Conservation (phyloP, 2,113 vertebrate genomes). For the Sander lucioperca region DNA sequence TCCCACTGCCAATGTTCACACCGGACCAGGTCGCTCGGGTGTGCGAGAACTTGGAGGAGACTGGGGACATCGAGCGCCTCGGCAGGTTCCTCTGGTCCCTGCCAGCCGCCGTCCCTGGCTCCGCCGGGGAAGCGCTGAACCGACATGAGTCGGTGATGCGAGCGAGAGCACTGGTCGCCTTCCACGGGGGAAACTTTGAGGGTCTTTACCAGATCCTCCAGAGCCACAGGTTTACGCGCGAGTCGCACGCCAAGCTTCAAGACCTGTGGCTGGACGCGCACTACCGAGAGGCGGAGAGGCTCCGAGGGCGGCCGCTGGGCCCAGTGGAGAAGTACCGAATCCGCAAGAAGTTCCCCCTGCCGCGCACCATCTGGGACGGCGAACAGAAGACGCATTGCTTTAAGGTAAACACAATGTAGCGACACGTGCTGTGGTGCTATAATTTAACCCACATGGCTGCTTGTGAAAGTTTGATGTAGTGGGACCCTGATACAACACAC, state of each 20-base stretch:
- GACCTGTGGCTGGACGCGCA: constrained; percentile 88
- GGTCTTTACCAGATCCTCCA: constrained; percentile 87
- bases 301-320: constrained; percentile 84
- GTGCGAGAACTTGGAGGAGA: constrained; percentile 88
- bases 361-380: constrained; percentile 88
- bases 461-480: neutral
- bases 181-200: constrained; percentile 86
- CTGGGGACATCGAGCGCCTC: constrained; percentile 87
- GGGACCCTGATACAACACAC: neutral
- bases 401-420: constrained; percentile 73
- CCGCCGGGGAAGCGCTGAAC: constrained; percentile 82
- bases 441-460: neutral
- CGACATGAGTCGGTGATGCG: constrained; percentile 87
- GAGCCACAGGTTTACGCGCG: constrained; percentile 85
- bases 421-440: neutral
- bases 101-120: constrained; percentile 83
- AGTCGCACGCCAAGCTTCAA: constrained; percentile 87
- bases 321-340: constrained; percentile 88
- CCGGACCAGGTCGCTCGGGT: constrained; percentile 87
- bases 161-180: constrained; percentile 85
- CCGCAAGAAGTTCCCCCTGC: constrained; percentile 88
- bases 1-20: constrained; percentile 86
- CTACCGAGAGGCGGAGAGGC: constrained; percentile 86
- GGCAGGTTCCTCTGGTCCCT: constrained; percentile 88
- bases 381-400: constrained; percentile 89